phyloP scores from a whole-genome alignment of 92 coral and sea anemone species.

The Porites lobata region DNA sequence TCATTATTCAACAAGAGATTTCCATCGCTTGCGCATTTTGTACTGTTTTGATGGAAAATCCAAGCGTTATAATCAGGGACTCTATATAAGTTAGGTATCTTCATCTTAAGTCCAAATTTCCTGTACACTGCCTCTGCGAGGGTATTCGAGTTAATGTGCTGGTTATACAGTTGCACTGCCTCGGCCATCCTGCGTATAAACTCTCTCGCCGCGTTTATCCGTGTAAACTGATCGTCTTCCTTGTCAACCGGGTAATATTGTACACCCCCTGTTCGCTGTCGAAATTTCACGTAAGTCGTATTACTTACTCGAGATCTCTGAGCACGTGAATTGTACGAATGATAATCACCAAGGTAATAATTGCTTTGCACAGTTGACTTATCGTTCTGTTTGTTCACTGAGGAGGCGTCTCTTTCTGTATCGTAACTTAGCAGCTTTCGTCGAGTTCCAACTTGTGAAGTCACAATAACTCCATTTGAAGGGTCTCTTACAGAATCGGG shows the following conservation, averaged over 20 bases:
- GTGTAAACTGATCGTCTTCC: constrained; percentile 52
- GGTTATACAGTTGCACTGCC: constrained; percentile 53
- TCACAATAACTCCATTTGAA: neutral
- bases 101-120: constrained; percentile 66
- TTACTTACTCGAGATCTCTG: neutral
- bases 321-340: neutral
- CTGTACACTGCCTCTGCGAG: constrained; percentile 61
- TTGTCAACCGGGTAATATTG: constrained; percentile 36
- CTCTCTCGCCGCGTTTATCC: constrained; percentile 70
- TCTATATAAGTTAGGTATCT: constrained; percentile 59
- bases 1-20: constrained; percentile 77
- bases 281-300: neutral
- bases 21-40: constrained; percentile 90
- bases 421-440: constrained; percentile 21
- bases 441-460: neutral
- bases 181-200: constrained; percentile 75
- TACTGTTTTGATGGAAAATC: constrained; percentile 85
- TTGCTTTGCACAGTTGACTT: neutral
- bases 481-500: neutral
- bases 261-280: neutral
- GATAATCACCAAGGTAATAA: neutral
- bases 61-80: constrained; percentile 69
- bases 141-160: constrained; percentile 42
- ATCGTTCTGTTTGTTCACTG: neutral
- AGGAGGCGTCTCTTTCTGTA: neutral